Evolutionary conservation across 2,113 vertebrate genomes (phyloP).

Genomic region (Eonycteris spelaea): DNA sequence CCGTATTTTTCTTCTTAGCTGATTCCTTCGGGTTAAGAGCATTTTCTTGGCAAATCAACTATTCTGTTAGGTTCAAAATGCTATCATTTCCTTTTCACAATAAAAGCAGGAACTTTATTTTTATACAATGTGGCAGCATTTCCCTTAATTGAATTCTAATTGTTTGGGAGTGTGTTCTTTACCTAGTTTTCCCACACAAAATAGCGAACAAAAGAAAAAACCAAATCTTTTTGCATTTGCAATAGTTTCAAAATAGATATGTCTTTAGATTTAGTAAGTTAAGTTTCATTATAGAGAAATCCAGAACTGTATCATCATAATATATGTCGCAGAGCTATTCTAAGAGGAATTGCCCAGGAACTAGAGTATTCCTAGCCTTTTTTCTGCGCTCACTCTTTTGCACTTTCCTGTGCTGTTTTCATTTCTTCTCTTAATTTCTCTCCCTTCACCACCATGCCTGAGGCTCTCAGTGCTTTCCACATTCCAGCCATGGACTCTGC

Average conservation of each 20-base stretch:
- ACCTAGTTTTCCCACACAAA: background rate
- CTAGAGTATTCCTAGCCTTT: background rate
- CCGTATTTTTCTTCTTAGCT: background rate
- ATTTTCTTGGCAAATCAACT: background rate
- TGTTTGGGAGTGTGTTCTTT: background rate
- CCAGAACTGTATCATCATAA: background rate
- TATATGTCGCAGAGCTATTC: background rate
- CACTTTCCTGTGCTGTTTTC: too few species aligned
- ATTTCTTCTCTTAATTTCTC: background rate
- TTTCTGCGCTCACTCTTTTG: too few species aligned
- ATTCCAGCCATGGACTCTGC: background rate
- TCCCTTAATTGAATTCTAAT: conserved; percentile 20
- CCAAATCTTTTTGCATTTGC: background rate
- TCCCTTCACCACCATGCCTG: rapidly evolving
- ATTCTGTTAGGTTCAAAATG: conserved; percentile 19
- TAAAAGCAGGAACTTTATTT: conserved; percentile 42
- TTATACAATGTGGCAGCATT: background rate
- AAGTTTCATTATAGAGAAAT: background rate
- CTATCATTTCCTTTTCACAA: conserved; percentile 60
- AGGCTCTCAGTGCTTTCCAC: background rate
- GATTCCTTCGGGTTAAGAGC: background rate
- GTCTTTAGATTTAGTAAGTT: background rate
- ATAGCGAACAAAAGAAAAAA: background rate
- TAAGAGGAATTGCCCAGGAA: rapidly evolving
- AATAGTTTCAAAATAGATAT: background rate